These are phyloP conservation scores for Petrocephalus microphthalmus DNA, from an alignment of 2,113 vertebrate species.

Conservation along the genomic window DNA sequence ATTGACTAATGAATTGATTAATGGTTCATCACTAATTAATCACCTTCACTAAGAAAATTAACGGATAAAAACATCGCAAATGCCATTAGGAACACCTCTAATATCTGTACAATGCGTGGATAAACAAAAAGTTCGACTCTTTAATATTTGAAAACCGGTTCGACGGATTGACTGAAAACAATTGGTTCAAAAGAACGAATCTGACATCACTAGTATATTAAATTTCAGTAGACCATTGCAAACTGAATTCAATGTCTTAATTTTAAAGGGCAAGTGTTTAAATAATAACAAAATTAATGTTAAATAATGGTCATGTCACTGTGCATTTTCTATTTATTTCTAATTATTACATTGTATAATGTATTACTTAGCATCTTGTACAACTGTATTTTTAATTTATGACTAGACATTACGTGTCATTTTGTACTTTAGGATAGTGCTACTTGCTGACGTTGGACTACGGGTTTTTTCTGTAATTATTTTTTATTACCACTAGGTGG, in stretches of 20 bases:
- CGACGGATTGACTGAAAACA: no score
- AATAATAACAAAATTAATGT: background rate
- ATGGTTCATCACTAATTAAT: no score
- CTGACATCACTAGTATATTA: no score
- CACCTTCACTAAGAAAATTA: no score
- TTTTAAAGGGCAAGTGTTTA: background rate
- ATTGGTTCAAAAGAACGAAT: no score
- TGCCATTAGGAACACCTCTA: no score
- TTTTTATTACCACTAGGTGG: constrained; percentile 13
- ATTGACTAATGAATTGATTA: no score
- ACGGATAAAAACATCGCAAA: no score
- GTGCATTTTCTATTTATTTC: background rate
- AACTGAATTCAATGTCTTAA: background rate
- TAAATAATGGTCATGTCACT: background rate
- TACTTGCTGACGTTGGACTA: background rate
- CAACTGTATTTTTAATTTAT: background rate
- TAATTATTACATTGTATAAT: background rate
- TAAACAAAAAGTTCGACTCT: no score
- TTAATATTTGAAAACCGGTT: no score
- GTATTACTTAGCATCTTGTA: background rate
- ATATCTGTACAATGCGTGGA: no score
- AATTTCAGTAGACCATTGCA: background rate
- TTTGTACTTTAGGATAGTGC: background rate
- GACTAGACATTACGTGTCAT: background rate
- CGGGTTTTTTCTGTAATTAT: background rate